These are phyloP conservation scores for Sterrhoptilus dennistouni DNA, from an alignment of 2,113 vertebrate species.

Conservation along the genomic window DNA sequence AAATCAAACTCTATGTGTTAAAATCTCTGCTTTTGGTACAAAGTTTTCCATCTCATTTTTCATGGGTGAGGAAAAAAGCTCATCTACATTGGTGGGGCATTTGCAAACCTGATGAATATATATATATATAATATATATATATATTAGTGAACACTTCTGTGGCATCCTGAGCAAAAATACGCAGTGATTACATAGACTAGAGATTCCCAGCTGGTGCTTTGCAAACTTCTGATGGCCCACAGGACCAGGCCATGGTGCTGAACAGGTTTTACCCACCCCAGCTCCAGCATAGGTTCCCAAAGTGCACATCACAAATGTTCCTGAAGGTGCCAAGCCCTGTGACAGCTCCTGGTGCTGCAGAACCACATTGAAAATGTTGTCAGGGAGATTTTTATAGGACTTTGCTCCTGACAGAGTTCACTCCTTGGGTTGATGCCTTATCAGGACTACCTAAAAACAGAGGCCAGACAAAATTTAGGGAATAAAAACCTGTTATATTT, in stretches of 20 bases:
- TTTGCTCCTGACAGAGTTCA: not conserved
- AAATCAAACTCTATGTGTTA: not conserved
- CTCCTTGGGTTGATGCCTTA: not conserved
- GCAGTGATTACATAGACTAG: accelerated
- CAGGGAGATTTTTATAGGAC: not conserved
- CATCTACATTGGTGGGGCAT: accelerated
- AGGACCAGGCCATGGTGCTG: not conserved
- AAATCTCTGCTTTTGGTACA: not conserved
- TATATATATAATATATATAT: not conserved
- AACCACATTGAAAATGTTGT: not conserved
- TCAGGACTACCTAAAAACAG: not conserved
- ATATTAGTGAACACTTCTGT: not conserved
- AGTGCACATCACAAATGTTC: not conserved
- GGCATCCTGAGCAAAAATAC: not conserved
- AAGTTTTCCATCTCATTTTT: not conserved
- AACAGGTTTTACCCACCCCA: not conserved
- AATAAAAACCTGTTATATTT: not conserved
- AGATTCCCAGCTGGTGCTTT: not conserved
- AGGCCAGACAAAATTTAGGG: not conserved
- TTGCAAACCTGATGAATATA: not conserved
- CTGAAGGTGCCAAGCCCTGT: not conserved
- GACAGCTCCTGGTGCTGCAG: not conserved
- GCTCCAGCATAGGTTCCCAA: not conserved
- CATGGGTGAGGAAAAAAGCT: not conserved
- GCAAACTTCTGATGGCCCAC: not conserved